Evolutionary conservation across 92 coral and sea anemone species (phyloP).

Genomic region (Parazoanthus atlanticus): DNA sequence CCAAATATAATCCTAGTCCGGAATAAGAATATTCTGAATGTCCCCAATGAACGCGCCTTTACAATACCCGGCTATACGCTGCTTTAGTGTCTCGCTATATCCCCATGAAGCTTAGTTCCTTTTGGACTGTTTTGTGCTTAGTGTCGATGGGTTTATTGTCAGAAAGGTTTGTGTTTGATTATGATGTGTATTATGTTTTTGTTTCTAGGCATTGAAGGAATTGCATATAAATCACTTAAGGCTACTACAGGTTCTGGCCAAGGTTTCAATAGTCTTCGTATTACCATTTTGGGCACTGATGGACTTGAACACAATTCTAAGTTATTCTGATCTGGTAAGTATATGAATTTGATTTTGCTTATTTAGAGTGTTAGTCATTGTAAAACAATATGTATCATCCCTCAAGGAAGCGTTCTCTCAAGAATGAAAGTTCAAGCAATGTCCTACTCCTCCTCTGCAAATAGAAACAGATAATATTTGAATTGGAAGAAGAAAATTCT

Average conservation of each 20-base stretch:
- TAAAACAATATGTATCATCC: too few species aligned
- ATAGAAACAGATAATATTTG: neutral
- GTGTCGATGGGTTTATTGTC: too few species aligned
- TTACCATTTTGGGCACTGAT: slow-evolving; percentile 92
- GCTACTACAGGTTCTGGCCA: slow-evolving; percentile 75
- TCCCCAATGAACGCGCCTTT: too few species aligned
- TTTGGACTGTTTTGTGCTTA: too few species aligned
- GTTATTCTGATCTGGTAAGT: slow-evolving; percentile 83
- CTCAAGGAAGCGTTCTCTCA: too few species aligned
- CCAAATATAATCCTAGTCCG: too few species aligned
- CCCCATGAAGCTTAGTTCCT: too few species aligned
- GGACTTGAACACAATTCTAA: slow-evolving; percentile 76
- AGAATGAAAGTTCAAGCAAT: neutral
- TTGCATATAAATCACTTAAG: slow-evolving; percentile 91
- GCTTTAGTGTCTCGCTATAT: too few species aligned
- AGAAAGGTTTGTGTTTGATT: neutral
- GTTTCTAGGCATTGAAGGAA: slow-evolving; percentile 78
- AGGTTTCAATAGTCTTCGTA: slow-evolving; percentile 71
- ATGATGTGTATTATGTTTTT: slow-evolving; percentile 2
- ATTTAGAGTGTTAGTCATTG: too few species aligned
- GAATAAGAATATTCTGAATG: too few species aligned
- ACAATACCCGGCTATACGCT: too few species aligned
- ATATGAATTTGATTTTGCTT: neutral
- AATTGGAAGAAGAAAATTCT: too few species aligned
- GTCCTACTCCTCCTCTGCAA: neutral